Base-by-base conservation (phyloP, 1,140 invertebrate genomes). In the Neocloeon triangulifer region DNA sequence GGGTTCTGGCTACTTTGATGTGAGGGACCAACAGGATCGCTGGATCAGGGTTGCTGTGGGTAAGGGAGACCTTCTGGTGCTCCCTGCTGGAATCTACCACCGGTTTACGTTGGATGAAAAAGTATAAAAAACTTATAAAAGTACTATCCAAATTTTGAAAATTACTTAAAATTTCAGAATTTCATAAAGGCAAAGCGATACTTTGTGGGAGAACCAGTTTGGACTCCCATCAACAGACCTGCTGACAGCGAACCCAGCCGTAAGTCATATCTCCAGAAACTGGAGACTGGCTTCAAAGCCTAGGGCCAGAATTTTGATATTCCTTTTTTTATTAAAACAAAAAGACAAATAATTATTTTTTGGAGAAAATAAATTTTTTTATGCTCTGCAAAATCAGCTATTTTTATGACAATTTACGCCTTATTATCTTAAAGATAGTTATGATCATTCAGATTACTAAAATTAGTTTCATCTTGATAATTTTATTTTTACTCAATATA, bases 1-100 rank as follows among this genome's bases (percentile, higher is more conserved):
- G 32, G 88, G 86, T 17, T 78, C 69, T 28, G 88, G 92, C 0
- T 98, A 94, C 54, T 98, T 98, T 58, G 94, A 98, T 59, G 86
- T 96, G 0, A 59, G 94, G 29, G 76, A 91, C 55, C 55, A 49
- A 15, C 45, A 71, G n/a, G 89, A 98, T 46, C 52, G 74, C 27
- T 98, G 92, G 94, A 80, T 97, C 32, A 66, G 94, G 13, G 89
- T 98, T 32, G 56, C 73, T 43, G 77, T 92, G 0, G 50, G 53
- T 1, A 60, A 73, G 13, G 85, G 85, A 7, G 92, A 97, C 58
- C 58, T 97, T 47, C 67, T 98, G 21, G 69, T 95, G 34, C 67
- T 98, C 30, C 92, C 92, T 1, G 77, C 84, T 41, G 94, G 94
- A 32, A 94, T 96, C 41, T 98, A 97, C 54, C 94, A 98, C 47